Evolutionary conservation across 2,888 invertebrate species (phyloP).

Genomic region (Ommatoiulus sabulosus): DNA sequence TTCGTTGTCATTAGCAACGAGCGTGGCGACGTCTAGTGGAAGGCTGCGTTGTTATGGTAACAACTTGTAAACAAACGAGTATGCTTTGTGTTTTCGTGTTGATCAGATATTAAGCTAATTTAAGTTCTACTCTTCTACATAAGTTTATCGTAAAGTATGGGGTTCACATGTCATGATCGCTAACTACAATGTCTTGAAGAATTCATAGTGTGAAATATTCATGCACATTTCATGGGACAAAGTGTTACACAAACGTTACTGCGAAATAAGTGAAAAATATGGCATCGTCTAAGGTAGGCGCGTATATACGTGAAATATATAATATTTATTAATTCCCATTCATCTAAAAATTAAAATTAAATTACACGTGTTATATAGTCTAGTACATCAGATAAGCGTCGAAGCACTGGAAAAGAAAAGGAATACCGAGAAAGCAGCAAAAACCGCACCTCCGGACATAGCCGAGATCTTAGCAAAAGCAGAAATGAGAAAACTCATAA

Average conservation of each 20-base stretch:
- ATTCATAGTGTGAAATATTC: no score
- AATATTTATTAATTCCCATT: no score
- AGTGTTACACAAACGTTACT: neutral
- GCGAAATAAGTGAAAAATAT: neutral
- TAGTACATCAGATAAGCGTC: neutral
- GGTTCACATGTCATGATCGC: no score
- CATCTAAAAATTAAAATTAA: neutral
- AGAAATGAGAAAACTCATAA: neutral
- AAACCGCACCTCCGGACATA: neutral
- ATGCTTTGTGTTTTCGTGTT: no score
- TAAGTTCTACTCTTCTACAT: no score
- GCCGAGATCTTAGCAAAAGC: neutral
- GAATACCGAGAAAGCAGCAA: conserved; percentile 2
- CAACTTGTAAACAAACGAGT: neutral
- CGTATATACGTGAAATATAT: neutral
- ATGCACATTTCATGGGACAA: no score
- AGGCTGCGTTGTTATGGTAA: neutral
- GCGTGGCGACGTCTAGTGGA: neutral
- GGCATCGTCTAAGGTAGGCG: neutral
- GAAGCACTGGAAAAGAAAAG: neutral
- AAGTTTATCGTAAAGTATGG: no score
- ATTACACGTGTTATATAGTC: neutral
- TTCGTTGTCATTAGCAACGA: neutral
- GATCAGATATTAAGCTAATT: no score
- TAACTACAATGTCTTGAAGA: neutral